Evolutionary conservation across 2,797 vertebrate species (phyloP).

Genomic region (Furcifer pardalis): DNA sequence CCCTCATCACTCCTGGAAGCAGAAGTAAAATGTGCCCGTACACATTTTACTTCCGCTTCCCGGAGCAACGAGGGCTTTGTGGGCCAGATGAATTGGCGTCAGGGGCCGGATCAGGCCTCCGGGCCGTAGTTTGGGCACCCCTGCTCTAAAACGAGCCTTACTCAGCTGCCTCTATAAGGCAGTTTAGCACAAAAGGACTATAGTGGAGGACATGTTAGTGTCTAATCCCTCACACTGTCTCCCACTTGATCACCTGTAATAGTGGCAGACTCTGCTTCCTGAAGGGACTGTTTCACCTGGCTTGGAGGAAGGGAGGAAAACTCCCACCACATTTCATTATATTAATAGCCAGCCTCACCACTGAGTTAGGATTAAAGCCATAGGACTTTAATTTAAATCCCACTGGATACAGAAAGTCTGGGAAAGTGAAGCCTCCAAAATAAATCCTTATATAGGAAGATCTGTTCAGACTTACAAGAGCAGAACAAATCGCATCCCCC

Average conservation of each 20-base stretch:
- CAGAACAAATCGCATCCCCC: slow-evolving; percentile 48
- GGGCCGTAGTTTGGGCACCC: no score
- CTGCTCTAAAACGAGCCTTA: background rate
- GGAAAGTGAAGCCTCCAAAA: slow-evolving; percentile 7
- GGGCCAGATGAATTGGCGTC: no score
- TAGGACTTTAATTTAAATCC: background rate
- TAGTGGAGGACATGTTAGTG: background rate
- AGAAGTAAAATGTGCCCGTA: no score
- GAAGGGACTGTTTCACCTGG: background rate
- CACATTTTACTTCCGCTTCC: no score
- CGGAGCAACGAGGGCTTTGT: no score
- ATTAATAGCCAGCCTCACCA: background rate
- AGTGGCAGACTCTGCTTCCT: background rate
- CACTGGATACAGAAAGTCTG: background rate
- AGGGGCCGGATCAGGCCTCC: no score
- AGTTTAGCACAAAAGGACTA: no score
- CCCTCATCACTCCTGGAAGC: no score
- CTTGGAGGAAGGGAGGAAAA: background rate
- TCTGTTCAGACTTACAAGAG: slow-evolving; percentile 25
- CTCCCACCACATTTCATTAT: background rate
- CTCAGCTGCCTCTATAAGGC: background rate
- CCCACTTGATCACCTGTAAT: background rate
- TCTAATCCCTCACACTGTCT: no score
- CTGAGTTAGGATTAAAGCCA: slow-evolving; percentile 2
- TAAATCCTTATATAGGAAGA: background rate